Base-by-base conservation (phyloP, 1,140 invertebrate species). In the Camponotus pennsylvanicus region DNA sequence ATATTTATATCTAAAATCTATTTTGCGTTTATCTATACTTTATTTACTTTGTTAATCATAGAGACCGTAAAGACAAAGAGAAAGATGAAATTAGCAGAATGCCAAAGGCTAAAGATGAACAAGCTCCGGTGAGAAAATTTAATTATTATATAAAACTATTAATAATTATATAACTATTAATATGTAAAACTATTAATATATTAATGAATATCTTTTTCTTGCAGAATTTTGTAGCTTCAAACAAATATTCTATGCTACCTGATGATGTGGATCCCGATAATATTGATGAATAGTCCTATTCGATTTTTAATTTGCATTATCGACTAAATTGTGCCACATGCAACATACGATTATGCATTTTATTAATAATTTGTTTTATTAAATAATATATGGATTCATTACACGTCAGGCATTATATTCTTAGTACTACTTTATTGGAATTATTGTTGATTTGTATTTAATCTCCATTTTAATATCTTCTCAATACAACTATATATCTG, bases 141-240 rank as follows among this genome's bases (percentile, higher is more conserved):
- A 45, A 59, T n/a, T 34, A 49, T 55, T 52, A 11, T 40, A 18
- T 52, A 2, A 6, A 21, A 21, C 4, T n/a, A 27, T n/a, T 27
- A 27, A 27, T 27, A 27, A 27, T 27, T 27, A 27, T 27, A 27
- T 27, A 27, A 27, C 27, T 27, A 59, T n/a, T 34, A 49, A 49
- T 52, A 11, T 40, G 5, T 52, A 2, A 6, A 21, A 21, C 4
- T n/a, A 27, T n/a, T 27, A 27, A 27, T 42, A 6, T 63, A 40
- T 52, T 9, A 32, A 64, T 27, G 27, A 37, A 66, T 4, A 18
- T 55, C 92, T 92, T 92, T 88, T 87, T 88, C 86, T 96, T 95
- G 15, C 95, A 97, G 96, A 96, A 96, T 92, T 96, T 96, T 87
- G 95, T 96, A 91, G 96, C 95, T 92, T 96, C 96, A 90, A 97